Conservation (phyloP, 2,888 invertebrate genomes). For the Catocala nupta region DNA sequence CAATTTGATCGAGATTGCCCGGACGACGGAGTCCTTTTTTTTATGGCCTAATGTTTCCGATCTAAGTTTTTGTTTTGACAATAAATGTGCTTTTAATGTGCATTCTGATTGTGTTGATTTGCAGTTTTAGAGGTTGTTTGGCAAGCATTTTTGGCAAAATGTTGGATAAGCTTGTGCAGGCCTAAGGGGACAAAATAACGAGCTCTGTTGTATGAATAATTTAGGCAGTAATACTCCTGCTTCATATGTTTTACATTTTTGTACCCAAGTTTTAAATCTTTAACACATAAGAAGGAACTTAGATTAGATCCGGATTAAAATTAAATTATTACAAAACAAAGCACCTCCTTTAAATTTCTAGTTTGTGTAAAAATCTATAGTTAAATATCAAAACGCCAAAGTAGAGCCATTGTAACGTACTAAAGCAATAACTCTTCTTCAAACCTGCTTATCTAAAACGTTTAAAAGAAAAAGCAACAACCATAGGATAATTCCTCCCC, state of each 20-base stretch:
- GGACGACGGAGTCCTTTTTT: slow-evolving; percentile 56
- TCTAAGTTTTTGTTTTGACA: slow-evolving; percentile 61
- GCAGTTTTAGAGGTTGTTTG: slow-evolving; percentile 38
- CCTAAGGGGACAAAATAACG: slow-evolving; percentile 7
- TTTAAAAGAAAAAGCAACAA: slow-evolving; percentile 40
- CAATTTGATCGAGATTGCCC: slow-evolving; percentile 83
- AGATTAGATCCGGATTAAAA: too few relatives aligned
- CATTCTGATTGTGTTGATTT: slow-evolving; percentile 48
- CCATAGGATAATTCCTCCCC: slow-evolving; percentile 43
- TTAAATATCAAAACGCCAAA: slow-evolving; percentile 17
- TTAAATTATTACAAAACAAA: too few relatives aligned
- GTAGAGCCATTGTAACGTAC: slow-evolving; percentile 28
- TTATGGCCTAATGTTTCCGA: slow-evolving; percentile 59
- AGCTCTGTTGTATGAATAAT: slow-evolving; percentile 11
- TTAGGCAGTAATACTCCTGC: background rate
- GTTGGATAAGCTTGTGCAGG: slow-evolving; percentile 8
- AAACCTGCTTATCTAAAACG: slow-evolving; percentile 42
- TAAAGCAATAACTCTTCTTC: slow-evolving; percentile 33
- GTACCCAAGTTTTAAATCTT: background rate
- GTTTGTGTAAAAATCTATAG: slow-evolving; percentile 1
- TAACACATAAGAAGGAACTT: background rate
- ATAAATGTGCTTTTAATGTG: slow-evolving; percentile 57
- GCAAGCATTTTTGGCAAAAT: slow-evolving; percentile 15
- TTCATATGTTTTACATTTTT: background rate
- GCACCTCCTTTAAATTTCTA: background rate